These are phyloP conservation scores for Drosophila melanica DNA, from an alignment of 1,140 invertebrate species.

Conservation along the genomic window DNA sequence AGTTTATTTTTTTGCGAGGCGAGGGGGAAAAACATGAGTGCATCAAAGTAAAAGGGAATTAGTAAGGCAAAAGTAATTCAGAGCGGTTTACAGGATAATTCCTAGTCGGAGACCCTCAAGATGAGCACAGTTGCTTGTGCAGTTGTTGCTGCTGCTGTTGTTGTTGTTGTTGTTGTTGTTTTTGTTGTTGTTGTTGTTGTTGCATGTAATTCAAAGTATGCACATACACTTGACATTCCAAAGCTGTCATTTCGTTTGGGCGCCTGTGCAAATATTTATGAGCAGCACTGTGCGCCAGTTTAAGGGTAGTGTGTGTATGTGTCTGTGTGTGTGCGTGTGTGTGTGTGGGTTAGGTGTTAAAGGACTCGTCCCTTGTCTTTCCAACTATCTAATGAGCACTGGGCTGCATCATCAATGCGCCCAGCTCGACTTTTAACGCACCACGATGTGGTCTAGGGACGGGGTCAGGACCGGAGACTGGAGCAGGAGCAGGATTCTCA, in stretches of 20 bases:
- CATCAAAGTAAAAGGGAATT: too few relatives aligned
- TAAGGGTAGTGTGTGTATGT: too few relatives aligned
- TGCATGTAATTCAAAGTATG: conserved; percentile 56
- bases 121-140: background rate
- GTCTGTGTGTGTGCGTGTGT: too few relatives aligned
- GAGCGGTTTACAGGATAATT: background rate
- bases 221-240: conserved; percentile 60
- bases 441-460: too few relatives aligned
- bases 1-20: too few relatives aligned
- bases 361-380: background rate
- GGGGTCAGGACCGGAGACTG: background rate
- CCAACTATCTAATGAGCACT: conserved; percentile 19
- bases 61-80: too few relatives aligned
- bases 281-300: conserved; percentile 22
- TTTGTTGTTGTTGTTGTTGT: conserved; percentile 15
- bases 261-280: conserved; percentile 60
- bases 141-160: background rate
- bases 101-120: background rate
- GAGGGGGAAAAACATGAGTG: too few relatives aligned
- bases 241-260: conserved; percentile 54
- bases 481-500: background rate
- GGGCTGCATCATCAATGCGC: conserved; percentile 18
- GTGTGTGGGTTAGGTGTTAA: background rate
- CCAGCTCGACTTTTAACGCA: conserved; percentile 24
- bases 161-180: background rate